Base-by-base conservation (phyloP, 2,888 invertebrate species). In the Melanostoma scalare region DNA sequence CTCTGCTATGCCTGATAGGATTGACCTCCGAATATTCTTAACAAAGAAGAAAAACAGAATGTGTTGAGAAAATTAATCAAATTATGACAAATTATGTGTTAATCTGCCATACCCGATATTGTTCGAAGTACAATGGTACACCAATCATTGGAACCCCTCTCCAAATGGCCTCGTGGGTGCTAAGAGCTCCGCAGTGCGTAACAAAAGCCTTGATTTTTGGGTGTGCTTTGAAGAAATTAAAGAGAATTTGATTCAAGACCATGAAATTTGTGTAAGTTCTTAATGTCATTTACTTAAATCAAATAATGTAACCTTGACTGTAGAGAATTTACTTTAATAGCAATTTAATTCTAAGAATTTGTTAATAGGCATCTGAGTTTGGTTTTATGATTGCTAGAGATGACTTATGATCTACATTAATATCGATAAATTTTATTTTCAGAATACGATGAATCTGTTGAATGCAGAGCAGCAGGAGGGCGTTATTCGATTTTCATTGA, bases 61-160 rank as follows among this genome's bases (percentile, higher is more conserved):
- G 20, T 20, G 20, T 20, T 20, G 1, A 20, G 20, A 20, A 20
- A 20, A 20, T 20, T 52, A 2, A 74, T 76, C 1, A 85, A 36
- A 35, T 20, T 36, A 36, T 42, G 33, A 10, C 2, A 20, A 35
- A 36, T 46, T 20, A 1, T 20, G 20, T 20, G 20, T 20, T 20
- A 20, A 20, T 20, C 20, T 20, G 20, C 20, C 20, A 20, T 81
- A 87, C 87, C 35, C 87, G 46, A 44, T 81, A 78, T 63, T 90
- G 89, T 63, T 90, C 89, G n/a, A 88, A 78, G 6, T 87, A 86
- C 6, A 90, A 58, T 4, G 90, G 89, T 10, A 90, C 65, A 0
- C 88, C 88, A 55, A 91, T 79, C 61, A 89, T 87, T 0, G 91
- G 90, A 4, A 90, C 87, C 0, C 88, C 90, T 85, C 87, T 78